These are phyloP conservation scores for Dipus sagitta DNA, from an alignment of 2,797 vertebrate species.

Conservation along the genomic window DNA sequence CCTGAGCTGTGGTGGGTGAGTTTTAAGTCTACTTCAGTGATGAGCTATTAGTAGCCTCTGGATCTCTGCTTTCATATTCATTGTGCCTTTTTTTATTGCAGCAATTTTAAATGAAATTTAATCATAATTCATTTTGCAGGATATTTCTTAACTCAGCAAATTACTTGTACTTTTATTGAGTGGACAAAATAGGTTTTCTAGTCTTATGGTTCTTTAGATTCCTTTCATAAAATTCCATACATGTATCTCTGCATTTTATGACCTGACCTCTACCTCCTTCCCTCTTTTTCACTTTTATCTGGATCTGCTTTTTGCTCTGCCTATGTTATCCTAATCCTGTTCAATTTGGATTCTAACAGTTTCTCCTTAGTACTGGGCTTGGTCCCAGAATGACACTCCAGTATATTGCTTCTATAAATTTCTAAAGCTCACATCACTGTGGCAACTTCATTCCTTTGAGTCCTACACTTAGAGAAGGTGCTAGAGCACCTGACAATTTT, in stretches of 20 bases:
- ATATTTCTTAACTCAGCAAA: background rate
- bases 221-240: background rate
- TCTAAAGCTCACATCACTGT: background rate
- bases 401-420: background rate
- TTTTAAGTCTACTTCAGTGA: too few relatives aligned
- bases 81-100: background rate
- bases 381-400: background rate
- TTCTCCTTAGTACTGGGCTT: background rate
- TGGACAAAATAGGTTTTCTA: background rate
- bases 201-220: background rate
- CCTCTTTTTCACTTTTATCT: background rate
- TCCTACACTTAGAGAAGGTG: background rate
- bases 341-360: background rate
- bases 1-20: too few relatives aligned
- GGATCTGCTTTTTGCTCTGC: background rate
- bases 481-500: background rate
- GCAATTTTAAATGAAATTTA: conserved; percentile 33
- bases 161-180: background rate
- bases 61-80: too few relatives aligned
- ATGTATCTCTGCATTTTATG: background rate
- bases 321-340: background rate
- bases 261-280: background rate
- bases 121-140: background rate
- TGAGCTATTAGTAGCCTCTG: too few relatives aligned
- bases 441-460: background rate